phyloP scores from a whole-genome alignment of 2,888 invertebrate species.

The Fissipunctia ypsillon region DNA sequence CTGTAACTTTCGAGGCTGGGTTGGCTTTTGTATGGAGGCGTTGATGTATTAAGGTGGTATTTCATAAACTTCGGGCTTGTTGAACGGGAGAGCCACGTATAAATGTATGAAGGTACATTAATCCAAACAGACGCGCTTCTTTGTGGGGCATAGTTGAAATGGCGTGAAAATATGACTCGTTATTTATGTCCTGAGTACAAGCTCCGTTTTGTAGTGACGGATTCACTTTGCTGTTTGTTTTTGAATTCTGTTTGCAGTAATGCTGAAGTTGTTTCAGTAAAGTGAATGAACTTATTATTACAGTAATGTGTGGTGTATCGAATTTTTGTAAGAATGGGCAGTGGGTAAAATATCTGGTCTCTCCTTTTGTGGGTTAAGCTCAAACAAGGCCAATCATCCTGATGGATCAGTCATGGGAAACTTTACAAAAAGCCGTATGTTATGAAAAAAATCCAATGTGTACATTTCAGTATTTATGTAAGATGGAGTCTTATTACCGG shows the following conservation, averaged over 20 bases:
- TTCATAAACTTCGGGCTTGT: conserved; percentile 74
- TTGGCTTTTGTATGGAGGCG: conserved; percentile 57
- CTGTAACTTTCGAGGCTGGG: conserved; percentile 10
- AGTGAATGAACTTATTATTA: no score
- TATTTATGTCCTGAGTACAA: conserved; percentile 83
- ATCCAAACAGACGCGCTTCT: conserved; percentile 88
- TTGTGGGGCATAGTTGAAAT: conserved; percentile 88
- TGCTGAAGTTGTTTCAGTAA: not conserved
- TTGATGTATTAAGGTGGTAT: conserved; percentile 66
- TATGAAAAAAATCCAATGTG: not conserved
- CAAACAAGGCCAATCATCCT: not conserved
- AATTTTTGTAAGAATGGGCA: not conserved
- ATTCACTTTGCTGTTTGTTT: conserved; percentile 44
- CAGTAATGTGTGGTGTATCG: not conserved
- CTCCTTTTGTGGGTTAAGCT: not conserved
- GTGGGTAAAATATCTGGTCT: not conserved
- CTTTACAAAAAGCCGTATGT: no score
- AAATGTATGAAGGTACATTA: conserved; percentile 90
- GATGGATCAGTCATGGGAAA: no score
- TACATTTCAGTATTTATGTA: not conserved
- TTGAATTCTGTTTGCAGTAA: conserved; percentile 22
- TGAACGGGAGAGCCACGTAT: conserved; percentile 82
- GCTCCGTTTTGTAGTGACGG: conserved; percentile 62
- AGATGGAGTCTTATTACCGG: not conserved
- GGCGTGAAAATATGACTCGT: conserved; percentile 89